These are phyloP conservation scores for Semicossyphus pulcher DNA, from an alignment of 2,113 vertebrate genomes.

Conservation along the genomic window DNA sequence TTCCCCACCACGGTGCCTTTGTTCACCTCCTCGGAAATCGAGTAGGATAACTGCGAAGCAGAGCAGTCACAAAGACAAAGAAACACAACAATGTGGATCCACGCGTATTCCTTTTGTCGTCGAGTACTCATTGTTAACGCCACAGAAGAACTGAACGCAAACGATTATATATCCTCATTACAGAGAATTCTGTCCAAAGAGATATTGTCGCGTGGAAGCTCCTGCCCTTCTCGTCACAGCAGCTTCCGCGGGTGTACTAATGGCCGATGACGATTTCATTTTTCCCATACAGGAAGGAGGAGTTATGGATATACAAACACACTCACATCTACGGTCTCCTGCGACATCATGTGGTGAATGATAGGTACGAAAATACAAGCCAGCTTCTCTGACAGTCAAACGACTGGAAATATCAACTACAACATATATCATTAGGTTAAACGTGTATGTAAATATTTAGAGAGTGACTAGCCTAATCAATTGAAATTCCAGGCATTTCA, in stretches of 20 bases:
- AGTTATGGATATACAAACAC: neutral
- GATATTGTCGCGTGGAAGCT: neutral
- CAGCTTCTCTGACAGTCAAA: neutral
- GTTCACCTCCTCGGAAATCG: slow-evolving; percentile 74
- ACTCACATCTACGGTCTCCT: slow-evolving; percentile 49
- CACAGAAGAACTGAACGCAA: neutral
- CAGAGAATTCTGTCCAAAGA: no score
- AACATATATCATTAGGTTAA: neutral
- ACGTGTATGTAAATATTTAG: neutral
- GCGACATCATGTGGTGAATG: slow-evolving; percentile 59
- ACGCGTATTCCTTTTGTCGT: neutral
- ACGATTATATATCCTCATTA: neutral
- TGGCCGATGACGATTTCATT: neutral
- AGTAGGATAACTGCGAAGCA: slow-evolving; percentile 70
- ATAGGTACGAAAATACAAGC: accelerated
- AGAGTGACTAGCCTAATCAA: no score
- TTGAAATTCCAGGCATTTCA: no score
- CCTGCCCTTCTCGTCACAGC: neutral
- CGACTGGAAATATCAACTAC: neutral
- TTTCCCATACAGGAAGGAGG: slow-evolving; percentile 18
- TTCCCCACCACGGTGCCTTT: slow-evolving; percentile 76
- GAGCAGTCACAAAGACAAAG: slow-evolving; percentile 55
- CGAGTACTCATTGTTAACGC: neutral
- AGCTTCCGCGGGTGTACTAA: neutral
- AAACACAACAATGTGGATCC: slow-evolving; percentile 40